These are phyloP conservation scores for Sinelater perroti DNA, from an alignment of 2,888 invertebrate genomes.

Conservation along the genomic window DNA sequence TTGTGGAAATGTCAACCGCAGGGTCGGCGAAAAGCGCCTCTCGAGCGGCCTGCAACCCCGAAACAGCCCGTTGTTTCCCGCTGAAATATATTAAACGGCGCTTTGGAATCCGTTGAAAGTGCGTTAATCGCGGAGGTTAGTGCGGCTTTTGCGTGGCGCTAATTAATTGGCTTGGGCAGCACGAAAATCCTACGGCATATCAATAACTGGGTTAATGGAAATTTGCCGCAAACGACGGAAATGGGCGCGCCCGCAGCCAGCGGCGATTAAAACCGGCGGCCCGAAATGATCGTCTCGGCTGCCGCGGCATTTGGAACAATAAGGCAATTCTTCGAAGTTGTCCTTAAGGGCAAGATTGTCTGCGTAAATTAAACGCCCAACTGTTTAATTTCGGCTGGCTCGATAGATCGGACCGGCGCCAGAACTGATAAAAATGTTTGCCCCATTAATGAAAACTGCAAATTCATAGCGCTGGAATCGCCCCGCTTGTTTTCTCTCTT, in stretches of 20 bases:
- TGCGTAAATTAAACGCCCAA: not conserved
- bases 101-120: conserved; percentile 2
- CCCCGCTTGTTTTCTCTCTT: conserved; percentile 7
- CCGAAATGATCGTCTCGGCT: not conserved
- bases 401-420: conserved; percentile 7
- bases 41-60: not conserved
- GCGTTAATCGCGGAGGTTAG: conserved; percentile 6
- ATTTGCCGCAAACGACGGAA: not conserved
- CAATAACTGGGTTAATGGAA: conserved; percentile 1
- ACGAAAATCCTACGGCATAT: not conserved
- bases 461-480: conserved; percentile 19
- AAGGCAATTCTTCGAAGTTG: too few relatives aligned
- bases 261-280: not conserved
- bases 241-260: too few relatives aligned
- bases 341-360: not conserved
- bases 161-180: conserved; percentile 7
- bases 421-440: conserved; percentile 22
- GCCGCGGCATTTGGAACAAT: not conserved
- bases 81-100: too few relatives aligned
- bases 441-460: conserved; percentile 19
- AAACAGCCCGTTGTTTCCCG: not conserved
- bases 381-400: conserved; percentile 1
- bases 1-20: conserved; percentile 39
- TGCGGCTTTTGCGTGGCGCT: conserved; percentile 4
- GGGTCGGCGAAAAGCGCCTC: conserved; percentile 15